Percentiles rank a stretch among this genome's conserved stretches.
phyloP scores from a whole-genome alignment of 2,888 invertebrate genomes.

The Meganola albula region DNA sequence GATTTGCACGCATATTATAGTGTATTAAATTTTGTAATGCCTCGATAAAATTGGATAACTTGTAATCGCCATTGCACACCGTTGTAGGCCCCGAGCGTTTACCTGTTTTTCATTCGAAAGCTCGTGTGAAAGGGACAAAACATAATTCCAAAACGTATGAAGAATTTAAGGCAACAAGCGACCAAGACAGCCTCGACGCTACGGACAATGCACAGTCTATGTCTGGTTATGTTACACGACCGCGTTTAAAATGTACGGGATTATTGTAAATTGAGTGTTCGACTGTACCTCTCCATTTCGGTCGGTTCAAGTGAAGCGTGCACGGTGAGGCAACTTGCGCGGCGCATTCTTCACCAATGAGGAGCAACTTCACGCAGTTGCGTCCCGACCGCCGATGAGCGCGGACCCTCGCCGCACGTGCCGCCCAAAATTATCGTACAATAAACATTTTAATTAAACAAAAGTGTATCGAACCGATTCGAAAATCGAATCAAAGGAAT shows the following conservation, averaged over 20 bases:
- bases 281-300: constrained; percentile 50
- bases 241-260: constrained; percentile 41
- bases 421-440: constrained; percentile 59
- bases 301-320: constrained; percentile 55
- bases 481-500: constrained; percentile 36
- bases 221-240: constrained; percentile 70
- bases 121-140: constrained; percentile 54
- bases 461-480: constrained; percentile 55
- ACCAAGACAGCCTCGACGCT: constrained; percentile 68
- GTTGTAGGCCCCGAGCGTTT: constrained; percentile 50
- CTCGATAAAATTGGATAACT: constrained; percentile 38
- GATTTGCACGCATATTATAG: constrained; percentile 39
- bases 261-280: constrained; percentile 46
- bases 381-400: constrained; percentile 51
- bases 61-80: constrained; percentile 42
- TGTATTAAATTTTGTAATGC: constrained; percentile 43
- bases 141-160: constrained; percentile 61
- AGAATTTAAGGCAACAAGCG: constrained; percentile 56
- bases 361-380: constrained; percentile 71
- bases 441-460: constrained; percentile 59
- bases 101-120: constrained; percentile 65
- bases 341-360: constrained; percentile 73
- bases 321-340: constrained; percentile 75
- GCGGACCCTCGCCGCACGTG: constrained; percentile 52
- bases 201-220: constrained; percentile 71